A percentile compares a stretch with the other conserved stretches of the same genome.
Conservation (phyloP, 2,888 invertebrate species). For the Conchocele bisecta region DNA sequence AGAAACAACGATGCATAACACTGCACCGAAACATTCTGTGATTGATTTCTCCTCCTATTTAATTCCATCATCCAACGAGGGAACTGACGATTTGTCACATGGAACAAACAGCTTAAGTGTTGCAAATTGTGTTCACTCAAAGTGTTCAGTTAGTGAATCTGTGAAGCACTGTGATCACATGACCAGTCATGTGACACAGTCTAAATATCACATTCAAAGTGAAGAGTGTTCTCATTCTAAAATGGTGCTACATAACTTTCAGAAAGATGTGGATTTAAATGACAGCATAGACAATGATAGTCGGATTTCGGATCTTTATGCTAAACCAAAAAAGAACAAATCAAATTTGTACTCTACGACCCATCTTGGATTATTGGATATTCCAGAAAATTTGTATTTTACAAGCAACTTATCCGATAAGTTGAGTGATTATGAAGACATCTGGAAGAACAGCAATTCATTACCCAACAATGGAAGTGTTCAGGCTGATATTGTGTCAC, state of each 20-base stretch:
- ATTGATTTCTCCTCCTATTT: slow-evolving; percentile 64
- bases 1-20: slow-evolving; percentile 40
- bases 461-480: slow-evolving; percentile 47
- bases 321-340: slow-evolving; percentile 58
- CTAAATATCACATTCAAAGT: slow-evolving; percentile 14
- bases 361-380: slow-evolving; percentile 64
- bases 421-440: slow-evolving; percentile 97
- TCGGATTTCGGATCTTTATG: slow-evolving; percentile 45
- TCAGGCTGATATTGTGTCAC: slow-evolving; percentile 47
- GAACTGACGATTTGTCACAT: background rate
- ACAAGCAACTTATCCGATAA: slow-evolving; percentile 94
- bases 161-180: slow-evolving; percentile 17
- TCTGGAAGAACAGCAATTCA: slow-evolving; percentile 86
- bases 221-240: background rate
- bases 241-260: slow-evolving; percentile 40
- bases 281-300: slow-evolving; percentile 33
- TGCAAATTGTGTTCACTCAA: slow-evolving; percentile 46
- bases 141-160: slow-evolving; percentile 52
- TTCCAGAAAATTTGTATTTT: slow-evolving; percentile 86
- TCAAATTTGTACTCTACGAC: slow-evolving; percentile 67
- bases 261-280: slow-evolving; percentile 12
- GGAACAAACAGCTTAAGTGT: slow-evolving; percentile 3
- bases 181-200: slow-evolving; percentile 22
- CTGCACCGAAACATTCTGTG: slow-evolving; percentile 63
- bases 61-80: slow-evolving; percentile 40